These are phyloP conservation scores for Lepeophtheirus nordmannii DNA, from an alignment of 2,888 invertebrate genomes.

Conservation along the genomic window DNA sequence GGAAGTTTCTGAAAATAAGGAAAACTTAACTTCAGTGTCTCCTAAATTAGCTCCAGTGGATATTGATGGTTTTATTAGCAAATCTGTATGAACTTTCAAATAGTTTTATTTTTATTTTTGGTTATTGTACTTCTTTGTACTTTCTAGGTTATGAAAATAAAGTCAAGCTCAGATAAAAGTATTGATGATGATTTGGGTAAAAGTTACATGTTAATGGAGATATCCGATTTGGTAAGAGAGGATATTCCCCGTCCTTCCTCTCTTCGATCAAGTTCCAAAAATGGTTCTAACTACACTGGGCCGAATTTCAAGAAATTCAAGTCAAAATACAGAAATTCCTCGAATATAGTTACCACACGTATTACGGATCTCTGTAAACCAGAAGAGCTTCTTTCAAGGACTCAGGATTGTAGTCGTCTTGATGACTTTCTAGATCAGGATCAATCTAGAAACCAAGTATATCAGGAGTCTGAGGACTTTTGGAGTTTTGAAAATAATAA, in stretches of 20 bases:
- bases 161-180: background rate
- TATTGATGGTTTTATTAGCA: background rate
- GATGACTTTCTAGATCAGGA: background rate
- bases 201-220: constrained; percentile 25
- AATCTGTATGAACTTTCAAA: background rate
- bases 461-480: background rate
- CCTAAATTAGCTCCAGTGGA: background rate
- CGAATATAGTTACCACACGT: background rate
- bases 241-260: constrained; percentile 32
- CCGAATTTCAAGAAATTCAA: background rate
- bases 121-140: background rate
- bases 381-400: background rate
- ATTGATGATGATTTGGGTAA: background rate
- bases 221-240: constrained; percentile 24
- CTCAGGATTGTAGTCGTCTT: background rate
- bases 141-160: background rate
- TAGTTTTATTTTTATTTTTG: background rate
- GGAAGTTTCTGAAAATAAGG: background rate
- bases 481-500: background rate
- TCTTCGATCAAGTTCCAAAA: constrained; percentile 40
- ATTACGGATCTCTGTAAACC: background rate
- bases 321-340: constrained; percentile 2
- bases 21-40: background rate
- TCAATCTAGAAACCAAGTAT: background rate
- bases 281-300: background rate